Base-by-base conservation (phyloP, 1,140 invertebrate genomes). In the Adelges cooleyi region DNA sequence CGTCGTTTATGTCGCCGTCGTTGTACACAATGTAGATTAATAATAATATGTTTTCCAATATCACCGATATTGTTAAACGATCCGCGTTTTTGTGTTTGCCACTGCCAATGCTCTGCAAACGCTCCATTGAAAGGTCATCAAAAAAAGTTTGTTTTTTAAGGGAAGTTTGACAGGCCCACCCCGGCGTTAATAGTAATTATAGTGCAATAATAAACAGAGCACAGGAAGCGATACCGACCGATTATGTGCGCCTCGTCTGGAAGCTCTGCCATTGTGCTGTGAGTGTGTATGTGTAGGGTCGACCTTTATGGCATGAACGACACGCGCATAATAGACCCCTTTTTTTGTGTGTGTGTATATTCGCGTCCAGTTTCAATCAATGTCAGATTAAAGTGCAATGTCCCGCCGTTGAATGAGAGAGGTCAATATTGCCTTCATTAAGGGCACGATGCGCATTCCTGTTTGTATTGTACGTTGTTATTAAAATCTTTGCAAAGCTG, bases 401-500 rank as follows among this genome's bases (percentile, higher is more conserved):
- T 62, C 46, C 46, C 40, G 46, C 56, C 46, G 56, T 22, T 59
- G 36, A 17, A 22, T n/a, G 46, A 62, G 46, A 62, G 42, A 62
- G 56, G 56, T 62, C 56, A 62, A 62, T 62, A 62, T 62, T 62
- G 56, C 56, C 56, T 46, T 62, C 56, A 48, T 62, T 48, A 33
- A 20, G n/a, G 22, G 23, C 25, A 33, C n/a, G n/a, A n/a, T n/a
- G n/a, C n/a, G n/a, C n/a, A n/a, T n/a, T n/a, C n/a, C n/a, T n/a
- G n/a, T n/a, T n/a, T n/a, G n/a, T n/a, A n/a, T n/a, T n/a, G n/a
- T n/a, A n/a, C n/a, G n/a, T n/a, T n/a, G n/a, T n/a, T n/a, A n/a
- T n/a, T n/a, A n/a, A n/a, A n/a, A n/a, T n/a, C n/a, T n/a, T n/a
- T n/a, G n/a, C n/a, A n/a, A n/a, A n/a, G n/a, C n/a, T n/a, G n/a